phyloP scores from a whole-genome alignment of 2,797 vertebrate genomes.

The Sciurus carolinensis region DNA sequence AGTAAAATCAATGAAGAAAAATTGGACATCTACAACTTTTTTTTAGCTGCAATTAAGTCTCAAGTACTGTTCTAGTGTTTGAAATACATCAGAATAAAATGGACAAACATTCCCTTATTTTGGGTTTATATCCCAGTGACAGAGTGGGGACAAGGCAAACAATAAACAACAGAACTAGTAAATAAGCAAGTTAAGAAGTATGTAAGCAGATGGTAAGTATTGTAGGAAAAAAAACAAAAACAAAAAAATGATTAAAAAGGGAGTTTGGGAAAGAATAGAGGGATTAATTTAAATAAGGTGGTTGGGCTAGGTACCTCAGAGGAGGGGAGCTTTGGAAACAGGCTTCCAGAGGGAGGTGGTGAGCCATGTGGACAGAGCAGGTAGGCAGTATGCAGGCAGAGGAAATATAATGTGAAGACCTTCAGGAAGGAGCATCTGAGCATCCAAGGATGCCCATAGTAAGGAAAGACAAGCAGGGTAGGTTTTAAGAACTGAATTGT shows the following conservation, averaged over 20 bases:
- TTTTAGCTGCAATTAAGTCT: background rate
- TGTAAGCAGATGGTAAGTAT: background rate
- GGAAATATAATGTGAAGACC: background rate
- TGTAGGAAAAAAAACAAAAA: background rate
- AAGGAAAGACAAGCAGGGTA: background rate
- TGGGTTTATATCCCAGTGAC: background rate
- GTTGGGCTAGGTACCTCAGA: background rate
- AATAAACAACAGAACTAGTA: background rate
- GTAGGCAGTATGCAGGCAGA: background rate
- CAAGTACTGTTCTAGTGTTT: background rate
- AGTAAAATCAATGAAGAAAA: background rate
- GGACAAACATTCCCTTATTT: background rate
- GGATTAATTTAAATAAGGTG: background rate
- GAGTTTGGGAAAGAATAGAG: background rate
- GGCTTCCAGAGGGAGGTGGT: background rate
- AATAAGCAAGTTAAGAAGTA: background rate
- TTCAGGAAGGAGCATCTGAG: background rate
- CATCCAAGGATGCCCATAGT: background rate
- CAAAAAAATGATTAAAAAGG: background rate
- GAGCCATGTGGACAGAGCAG: background rate
- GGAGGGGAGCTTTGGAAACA: background rate
- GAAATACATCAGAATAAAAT: background rate
- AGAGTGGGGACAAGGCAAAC: rapidly evolving
- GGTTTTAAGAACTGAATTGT: background rate
- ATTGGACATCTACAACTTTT: background rate